Conservation (phyloP, 1,140 invertebrate genomes). For the Asobara japonica region DNA sequence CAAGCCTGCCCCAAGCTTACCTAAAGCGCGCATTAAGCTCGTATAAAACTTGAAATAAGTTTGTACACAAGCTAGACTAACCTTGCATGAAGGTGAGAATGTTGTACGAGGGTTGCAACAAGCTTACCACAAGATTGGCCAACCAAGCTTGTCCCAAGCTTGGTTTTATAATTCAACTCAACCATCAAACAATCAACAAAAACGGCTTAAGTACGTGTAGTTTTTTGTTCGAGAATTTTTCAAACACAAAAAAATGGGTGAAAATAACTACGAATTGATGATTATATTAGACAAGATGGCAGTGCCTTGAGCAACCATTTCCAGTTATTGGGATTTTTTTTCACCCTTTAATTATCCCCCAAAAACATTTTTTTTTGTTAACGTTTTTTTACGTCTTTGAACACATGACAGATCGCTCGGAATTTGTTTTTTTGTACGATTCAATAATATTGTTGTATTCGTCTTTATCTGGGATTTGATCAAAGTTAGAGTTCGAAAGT, state of each 20-base stretch:
- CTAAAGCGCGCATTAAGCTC: no score
- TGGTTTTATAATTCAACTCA: no score
- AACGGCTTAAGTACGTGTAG: neutral
- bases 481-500: neutral
- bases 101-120: no score
- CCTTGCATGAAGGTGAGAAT: no score
- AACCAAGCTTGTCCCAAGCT: no score
- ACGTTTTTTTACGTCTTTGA: slow-evolving; percentile 53
- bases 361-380: slow-evolving; percentile 48
- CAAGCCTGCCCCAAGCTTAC: no score
- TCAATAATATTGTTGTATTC: slow-evolving; percentile 46
- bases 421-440: slow-evolving; percentile 57
- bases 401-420: slow-evolving; percentile 64
- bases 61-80: no score
- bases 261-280: neutral
- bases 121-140: no score
- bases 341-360: neutral
- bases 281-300: slow-evolving; percentile 45
- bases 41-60: no score
- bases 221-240: neutral
- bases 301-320: slow-evolving; percentile 66
- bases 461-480: neutral
- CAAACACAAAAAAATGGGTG: neutral
- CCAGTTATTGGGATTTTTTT: slow-evolving; percentile 17
- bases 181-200: neutral